Evolutionary conservation across 2,888 invertebrate species (phyloP).

Genomic region (Amphimallon solstitiale): DNA sequence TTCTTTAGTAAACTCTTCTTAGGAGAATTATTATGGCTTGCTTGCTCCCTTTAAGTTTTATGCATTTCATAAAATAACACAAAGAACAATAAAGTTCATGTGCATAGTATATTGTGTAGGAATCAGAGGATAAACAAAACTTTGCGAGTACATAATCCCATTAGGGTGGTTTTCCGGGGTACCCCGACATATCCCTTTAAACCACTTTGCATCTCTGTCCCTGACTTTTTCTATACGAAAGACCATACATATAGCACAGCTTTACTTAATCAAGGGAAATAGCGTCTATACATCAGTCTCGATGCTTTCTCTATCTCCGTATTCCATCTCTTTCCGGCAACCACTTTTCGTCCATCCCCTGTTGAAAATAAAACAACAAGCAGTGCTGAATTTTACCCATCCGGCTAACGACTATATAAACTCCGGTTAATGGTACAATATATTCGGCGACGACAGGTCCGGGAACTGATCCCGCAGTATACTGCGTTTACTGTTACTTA

Average conservation of each 20-base stretch:
- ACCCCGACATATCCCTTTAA: slow-evolving; percentile 50
- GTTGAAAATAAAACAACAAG: too few species aligned
- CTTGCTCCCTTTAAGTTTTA: too few species aligned
- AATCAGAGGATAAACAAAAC: background rate
- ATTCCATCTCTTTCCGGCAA: too few species aligned
- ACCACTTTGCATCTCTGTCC: slow-evolving; percentile 54
- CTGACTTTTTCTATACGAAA: slow-evolving; percentile 36
- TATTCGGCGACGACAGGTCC: slow-evolving; percentile 9
- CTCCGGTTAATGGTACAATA: slow-evolving; percentile 16
- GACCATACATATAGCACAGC: slow-evolving; percentile 50
- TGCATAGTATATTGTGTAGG: too few species aligned
- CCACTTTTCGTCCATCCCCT: too few species aligned
- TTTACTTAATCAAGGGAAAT: slow-evolving; percentile 56
- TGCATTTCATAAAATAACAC: too few species aligned
- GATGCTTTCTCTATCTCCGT: background rate
- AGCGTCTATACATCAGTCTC: slow-evolving; percentile 44
- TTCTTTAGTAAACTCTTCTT: too few species aligned
- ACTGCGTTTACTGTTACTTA: background rate
- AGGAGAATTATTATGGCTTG: too few species aligned
- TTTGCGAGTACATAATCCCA: slow-evolving; percentile 49
- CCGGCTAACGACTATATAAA: slow-evolving; percentile 6
- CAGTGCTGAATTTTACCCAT: too few species aligned
- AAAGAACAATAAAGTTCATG: too few species aligned
- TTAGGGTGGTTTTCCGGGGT: slow-evolving; percentile 37
- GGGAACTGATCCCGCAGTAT: slow-evolving; percentile 1